A percentile compares a stretch with the other conserved stretches of the same genome.
phyloP scores from a whole-genome alignment of 1,140 invertebrate genomes.

The Trachymyrmex cornetzi region DNA sequence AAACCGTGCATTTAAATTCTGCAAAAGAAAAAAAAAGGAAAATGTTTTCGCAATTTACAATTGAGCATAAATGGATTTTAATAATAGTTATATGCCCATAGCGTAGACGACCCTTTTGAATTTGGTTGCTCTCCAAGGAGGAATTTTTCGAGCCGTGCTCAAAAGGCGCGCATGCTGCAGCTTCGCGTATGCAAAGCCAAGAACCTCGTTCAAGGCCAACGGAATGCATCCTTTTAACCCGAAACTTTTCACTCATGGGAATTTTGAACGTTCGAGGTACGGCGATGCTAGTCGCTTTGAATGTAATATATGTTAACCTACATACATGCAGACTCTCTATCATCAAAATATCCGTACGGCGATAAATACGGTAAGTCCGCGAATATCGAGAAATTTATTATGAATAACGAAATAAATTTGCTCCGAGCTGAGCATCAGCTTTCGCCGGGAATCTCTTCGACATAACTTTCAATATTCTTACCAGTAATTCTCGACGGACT shows the following conservation, averaged over 20 bases:
- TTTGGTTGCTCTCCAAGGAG: slow-evolving; percentile 3
- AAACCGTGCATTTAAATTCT: background rate
- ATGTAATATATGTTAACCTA: slow-evolving; percentile 27
- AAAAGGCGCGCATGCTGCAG: slow-evolving; percentile 21
- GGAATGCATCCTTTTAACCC: slow-evolving; percentile 54
- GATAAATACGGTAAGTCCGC: slow-evolving; percentile 5
- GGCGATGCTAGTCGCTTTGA: slow-evolving; percentile 12
- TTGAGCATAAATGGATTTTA: slow-evolving; percentile 31
- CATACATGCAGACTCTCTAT: background rate
- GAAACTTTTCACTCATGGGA: slow-evolving; percentile 53
- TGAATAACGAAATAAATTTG: slow-evolving; percentile 37
- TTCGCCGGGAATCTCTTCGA: background rate
- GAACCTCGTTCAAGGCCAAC: slow-evolving; percentile 49
- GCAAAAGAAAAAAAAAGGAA: background rate
- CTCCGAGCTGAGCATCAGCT: background rate
- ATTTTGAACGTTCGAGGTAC: slow-evolving; percentile 29
- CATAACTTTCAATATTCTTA: slow-evolving; percentile 38
- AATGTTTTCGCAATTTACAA: background rate
- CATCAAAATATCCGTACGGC: background rate
- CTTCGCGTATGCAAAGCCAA: slow-evolving; percentile 39
- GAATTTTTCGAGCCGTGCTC: slow-evolving; percentile 32
- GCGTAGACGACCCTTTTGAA: background rate
- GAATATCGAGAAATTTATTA: slow-evolving; percentile 44
- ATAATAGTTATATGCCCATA: slow-evolving; percentile 9
- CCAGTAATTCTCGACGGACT: slow-evolving; percentile 40